Conservation (phyloP, 2,113 vertebrate species). For the Grallaria varia region DNA sequence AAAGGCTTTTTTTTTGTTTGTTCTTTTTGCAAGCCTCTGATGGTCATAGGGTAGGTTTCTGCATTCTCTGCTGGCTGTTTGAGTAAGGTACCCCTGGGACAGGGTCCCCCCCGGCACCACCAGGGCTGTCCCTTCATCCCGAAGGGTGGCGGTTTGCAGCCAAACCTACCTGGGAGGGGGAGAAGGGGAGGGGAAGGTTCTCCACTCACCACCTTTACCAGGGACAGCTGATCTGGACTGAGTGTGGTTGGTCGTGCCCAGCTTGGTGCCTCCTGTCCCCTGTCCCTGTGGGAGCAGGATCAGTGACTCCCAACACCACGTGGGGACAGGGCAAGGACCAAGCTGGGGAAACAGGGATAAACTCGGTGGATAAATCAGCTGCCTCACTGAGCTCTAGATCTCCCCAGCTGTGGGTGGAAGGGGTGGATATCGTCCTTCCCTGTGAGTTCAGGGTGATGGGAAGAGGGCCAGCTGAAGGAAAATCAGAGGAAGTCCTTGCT, state of each 20-base stretch:
- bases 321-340: not conserved
- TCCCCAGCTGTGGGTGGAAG: not conserved
- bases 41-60: slow-evolving; percentile 63
- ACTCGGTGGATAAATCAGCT: not conserved
- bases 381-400: not conserved
- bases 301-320: rapidly evolving
- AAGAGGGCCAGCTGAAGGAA: not conserved
- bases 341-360: not conserved
- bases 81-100: slow-evolving; percentile 17
- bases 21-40: slow-evolving; percentile 69
- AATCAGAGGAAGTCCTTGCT: not conserved
- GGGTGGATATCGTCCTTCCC: not conserved
- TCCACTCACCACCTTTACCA: not conserved
- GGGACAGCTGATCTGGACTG: not conserved
- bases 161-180: not conserved
- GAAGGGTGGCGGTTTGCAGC: not conserved
- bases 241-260: not conserved
- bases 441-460: not conserved
- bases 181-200: not conserved
- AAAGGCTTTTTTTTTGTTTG: slow-evolving; percentile 63
- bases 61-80: slow-evolving; percentile 55
- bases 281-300: not conserved
- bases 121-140: not conserved
- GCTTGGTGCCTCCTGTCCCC: not conserved
- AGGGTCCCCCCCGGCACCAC: not conserved